Base-by-base conservation (phyloP, 2,888 invertebrate genomes). In the Buathra laborator region DNA sequence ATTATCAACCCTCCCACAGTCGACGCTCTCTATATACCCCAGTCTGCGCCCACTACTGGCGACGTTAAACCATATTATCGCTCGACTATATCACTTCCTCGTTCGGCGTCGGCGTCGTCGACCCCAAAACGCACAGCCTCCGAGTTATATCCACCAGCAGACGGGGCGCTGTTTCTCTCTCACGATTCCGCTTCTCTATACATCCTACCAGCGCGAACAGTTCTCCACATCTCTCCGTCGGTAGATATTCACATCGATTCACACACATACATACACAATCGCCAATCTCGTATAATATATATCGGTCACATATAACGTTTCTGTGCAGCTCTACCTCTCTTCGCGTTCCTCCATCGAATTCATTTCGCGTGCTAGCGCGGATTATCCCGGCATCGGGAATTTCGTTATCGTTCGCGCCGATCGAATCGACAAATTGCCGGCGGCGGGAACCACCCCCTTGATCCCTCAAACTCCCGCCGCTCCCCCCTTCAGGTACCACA, bases 361-460 rank as follows among this genome's bases (percentile, higher is more conserved):
- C 87, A 84, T 88, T 89, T 87, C 87, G 88, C 88, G 88, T 87
- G 88, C 85, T 87, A 82, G 83, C 85, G 81, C 78, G 88, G 88
- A 89, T 89, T 88, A 89, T 87, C 85, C 37, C 86, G 67, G 82
- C 86, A 88, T 89, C 86, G 88, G 81, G 86, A 88, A 88, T 88
- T 88, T 88, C 87, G 88, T 90, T 90, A 90, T 89, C 90, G 86
- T 71, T 84, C 79, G 86, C 87, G 86, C 83, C 88, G 89, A 90
- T 90, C 89, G 87, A 88, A 89, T 87, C 87, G 88, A 87, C 89
- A 90, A 90, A 89, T 90, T 89, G 89, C 87, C 86, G 87, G 76
- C 86, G 80, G 85, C 79, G 79, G 68, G 75, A 66, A 79, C 82
- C 53, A 59, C 78, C 75, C 82, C 85, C 66, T 67, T 71, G 48